Evolutionary conservation across 2,113 vertebrate genomes (phyloP), one percentile per base, ranked within the genome.

Genomic region (Anoura caudifer): DNA sequence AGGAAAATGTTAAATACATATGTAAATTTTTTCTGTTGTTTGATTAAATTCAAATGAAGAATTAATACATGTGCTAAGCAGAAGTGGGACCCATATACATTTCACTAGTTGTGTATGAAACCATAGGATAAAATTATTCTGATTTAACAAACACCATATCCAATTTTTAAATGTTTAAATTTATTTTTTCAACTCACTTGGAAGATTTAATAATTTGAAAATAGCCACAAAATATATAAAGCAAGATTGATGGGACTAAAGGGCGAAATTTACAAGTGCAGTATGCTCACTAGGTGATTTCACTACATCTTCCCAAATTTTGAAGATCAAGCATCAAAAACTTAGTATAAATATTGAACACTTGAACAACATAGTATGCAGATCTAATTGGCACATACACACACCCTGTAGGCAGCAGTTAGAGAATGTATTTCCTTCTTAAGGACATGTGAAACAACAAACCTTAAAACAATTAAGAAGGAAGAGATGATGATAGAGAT

Each of bases 1-100:
- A 85, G 24, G 50, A 80, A 76, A 85, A 76, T 67, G 15, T 93
- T 87, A 65, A 91, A 52, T 91, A 31, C 9, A 22, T 41, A 17
- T 77, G 26, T 81, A 41, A 47, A 26, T 43, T n/a, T 89, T 92
- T 91, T 26, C 86, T 93, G 52, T 81, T 76, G 65, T 82, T 81
- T 94, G 72, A 80, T 87, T 94, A 56, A 94, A 63, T 94, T 92
- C 84, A 94, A 96, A 77, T 83, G n/a, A 95, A 19, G 24, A 41
- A 80, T 65, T 90, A 80, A 92, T 65, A 90, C 41, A 83, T 59
- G 24, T 76, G 76, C 76, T 75, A 72, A 90, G 76, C 70, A 97
- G 75, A 95, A 92, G 28, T 73, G 17, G 79, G 31, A 33, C 56
- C 63, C 86, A 92, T 90, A 94, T 94, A 83, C 41, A 94, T 75